Evolutionary conservation across 1,140 invertebrate genomes (phyloP).

Genomic region (Globodera ellingtonae): DNA sequence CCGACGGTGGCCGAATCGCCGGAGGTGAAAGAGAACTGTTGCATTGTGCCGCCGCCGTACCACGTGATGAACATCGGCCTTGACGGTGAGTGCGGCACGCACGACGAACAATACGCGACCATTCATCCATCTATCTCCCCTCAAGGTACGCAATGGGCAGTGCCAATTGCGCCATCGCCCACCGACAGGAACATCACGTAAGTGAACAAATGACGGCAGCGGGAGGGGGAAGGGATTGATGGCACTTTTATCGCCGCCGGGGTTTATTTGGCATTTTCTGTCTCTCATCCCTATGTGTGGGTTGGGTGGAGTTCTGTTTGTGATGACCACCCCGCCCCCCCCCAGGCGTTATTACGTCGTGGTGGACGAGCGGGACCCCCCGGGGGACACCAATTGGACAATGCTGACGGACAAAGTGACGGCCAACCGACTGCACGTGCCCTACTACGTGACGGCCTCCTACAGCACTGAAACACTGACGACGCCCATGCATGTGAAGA

Average conservation of each 20-base stretch:
- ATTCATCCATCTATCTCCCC: neutral
- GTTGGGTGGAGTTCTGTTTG: neutral
- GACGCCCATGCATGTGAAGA: slow-evolving; percentile 46
- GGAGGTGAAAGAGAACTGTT: slow-evolving; percentile 60
- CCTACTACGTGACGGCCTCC: slow-evolving; percentile 64
- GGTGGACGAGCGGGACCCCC: slow-evolving; percentile 62
- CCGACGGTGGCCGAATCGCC: slow-evolving; percentile 48
- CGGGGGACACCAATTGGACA: slow-evolving; percentile 65
- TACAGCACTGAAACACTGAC: slow-evolving; percentile 57
- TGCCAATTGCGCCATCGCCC: slow-evolving; percentile 57
- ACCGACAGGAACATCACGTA: slow-evolving; percentile 64
- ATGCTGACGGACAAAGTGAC: slow-evolving; percentile 64
- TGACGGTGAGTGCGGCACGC: neutral
- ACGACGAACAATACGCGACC: neutral
- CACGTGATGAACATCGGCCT: slow-evolving; percentile 60
- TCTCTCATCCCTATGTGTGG: no score
- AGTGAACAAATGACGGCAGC: slow-evolving; percentile 19
- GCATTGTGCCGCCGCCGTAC: slow-evolving; percentile 64
- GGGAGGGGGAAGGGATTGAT: no score
- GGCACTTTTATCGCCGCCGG: no score
- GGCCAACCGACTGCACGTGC: slow-evolving; percentile 56
- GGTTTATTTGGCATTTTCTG: no score
- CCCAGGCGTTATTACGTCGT: slow-evolving; percentile 64
- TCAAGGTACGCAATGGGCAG: slow-evolving; percentile 59
- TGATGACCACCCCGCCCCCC: neutral